These are phyloP conservation scores for Martes flavigula DNA, from an alignment of 2,797 vertebrate genomes.

Conservation along the genomic window DNA sequence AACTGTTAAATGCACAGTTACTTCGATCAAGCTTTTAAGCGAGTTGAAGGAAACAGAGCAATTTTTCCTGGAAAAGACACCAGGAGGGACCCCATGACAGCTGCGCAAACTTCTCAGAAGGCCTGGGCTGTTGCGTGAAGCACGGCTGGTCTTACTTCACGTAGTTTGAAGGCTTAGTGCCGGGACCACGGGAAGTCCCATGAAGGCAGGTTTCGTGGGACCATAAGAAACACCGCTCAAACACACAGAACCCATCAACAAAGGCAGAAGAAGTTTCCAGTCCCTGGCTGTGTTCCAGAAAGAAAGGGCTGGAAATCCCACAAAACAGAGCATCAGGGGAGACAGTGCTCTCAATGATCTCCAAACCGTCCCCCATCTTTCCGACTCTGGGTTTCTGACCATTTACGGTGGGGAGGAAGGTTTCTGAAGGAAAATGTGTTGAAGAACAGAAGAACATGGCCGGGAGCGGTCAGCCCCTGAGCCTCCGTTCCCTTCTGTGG, in stretches of 20 bases:
- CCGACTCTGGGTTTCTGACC: neutral
- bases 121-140: neutral
- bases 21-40: neutral
- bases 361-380: neutral
- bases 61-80: neutral
- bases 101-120: neutral
- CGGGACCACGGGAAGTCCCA: neutral
- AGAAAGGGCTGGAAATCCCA: neutral
- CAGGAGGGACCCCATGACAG: neutral
- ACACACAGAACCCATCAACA: neutral
- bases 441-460: neutral
- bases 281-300: neutral
- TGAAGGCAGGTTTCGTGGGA: neutral
- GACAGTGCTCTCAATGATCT: rapidly evolving
- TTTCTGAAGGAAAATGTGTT: neutral
- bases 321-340: neutral
- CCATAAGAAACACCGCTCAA: neutral
- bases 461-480: rapidly evolving
- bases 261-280: neutral
- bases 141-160: neutral
- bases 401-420: neutral
- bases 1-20: too few relatives aligned
- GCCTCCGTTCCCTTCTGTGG: neutral
- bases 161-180: neutral
- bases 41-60: neutral